Evolutionary conservation across 2,888 invertebrate species (phyloP), one percentile per base, ranked within the genome.

Genomic region (Saturnia pavonia): DNA sequence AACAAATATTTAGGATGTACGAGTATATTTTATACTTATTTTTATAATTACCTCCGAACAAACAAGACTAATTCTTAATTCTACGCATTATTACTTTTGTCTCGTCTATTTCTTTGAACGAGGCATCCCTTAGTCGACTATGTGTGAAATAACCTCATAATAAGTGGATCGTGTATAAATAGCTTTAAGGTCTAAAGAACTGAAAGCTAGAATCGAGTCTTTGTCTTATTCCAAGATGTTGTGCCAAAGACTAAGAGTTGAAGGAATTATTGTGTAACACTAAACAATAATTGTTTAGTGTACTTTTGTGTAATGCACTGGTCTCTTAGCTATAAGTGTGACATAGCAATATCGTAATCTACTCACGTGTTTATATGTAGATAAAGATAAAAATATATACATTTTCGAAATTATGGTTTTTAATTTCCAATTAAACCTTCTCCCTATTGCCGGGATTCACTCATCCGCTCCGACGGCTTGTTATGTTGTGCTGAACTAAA

Each of bases 341-440:
- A 85, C 90, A 90, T 91, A 91, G 91, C 87, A 88, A 89, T 91
- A 90, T 85, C 82, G 79, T 89, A 88, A 88, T 85, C 80, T 89
- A 91, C 87, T 89, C 88, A 85, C 79, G 87, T 92, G 92, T 93
- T 91, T 91, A 92, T 92, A 92, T 94, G 92, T 93, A 93, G 92
- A 92, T 92, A 93, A 85, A 86, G 60, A 87, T 85, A 86, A 91
- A 89, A 88, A 85, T 87, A 87, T 89, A 91, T 91, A 91, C 89
- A 90, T 90, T 91, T 91, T 88, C 79, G 80, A 87, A 82, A 72
- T 74, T 45, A 60, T 76, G 22, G 72, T 69, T 76, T 74, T 77
- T 81, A 71, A 71, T 68, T 27, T 66, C n/a, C 70, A 1, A 34
- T 42, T 27, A 42, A 14, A 8, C 16, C n/a, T n/a, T 51, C 9